Evolutionary conservation across 2,888 invertebrate species (phyloP).

Genomic region (Lumbricus terrestris): DNA sequence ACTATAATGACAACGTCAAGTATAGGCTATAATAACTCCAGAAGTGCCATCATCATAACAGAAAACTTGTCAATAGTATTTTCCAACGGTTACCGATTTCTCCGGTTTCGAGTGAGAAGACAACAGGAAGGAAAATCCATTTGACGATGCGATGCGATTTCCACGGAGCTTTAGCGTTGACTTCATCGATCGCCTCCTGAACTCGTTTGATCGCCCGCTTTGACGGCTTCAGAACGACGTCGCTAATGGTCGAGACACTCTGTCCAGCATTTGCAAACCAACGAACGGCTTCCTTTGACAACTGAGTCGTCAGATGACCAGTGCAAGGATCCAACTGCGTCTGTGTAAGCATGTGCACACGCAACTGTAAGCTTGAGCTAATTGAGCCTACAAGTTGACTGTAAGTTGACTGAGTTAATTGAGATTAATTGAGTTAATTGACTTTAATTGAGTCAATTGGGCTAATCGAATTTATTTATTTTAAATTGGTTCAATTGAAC

Average conservation of each 20-base stretch:
- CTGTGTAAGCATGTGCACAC: neutral
- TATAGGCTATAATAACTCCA: too few species aligned
- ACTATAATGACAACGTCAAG: too few species aligned
- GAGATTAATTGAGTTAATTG: too few species aligned
- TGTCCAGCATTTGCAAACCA: neutral
- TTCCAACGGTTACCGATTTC: neutral
- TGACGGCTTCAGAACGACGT: neutral
- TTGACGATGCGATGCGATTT: neutral
- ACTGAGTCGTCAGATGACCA: neutral
- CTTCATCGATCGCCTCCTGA: neutral
- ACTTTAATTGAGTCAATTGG: too few species aligned
- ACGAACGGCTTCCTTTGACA: neutral
- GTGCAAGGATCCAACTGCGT: neutral
- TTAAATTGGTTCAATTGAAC: too few species aligned
- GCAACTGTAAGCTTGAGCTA: too few species aligned
- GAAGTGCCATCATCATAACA: too few species aligned
- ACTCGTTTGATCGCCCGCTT: neutral
- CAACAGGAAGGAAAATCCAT: neutral
- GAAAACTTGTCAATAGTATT: neutral
- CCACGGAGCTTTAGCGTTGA: neutral
- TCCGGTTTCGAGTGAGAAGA: neutral
- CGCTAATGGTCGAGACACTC: neutral
- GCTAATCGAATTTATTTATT: too few species aligned
- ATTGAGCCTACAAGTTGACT: too few species aligned
- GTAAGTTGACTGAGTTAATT: too few species aligned